Percentiles rank a stretch among this genome's conserved stretches.
Evolutionary conservation across 2,888 invertebrate species (phyloP).

Genomic region (Galeruca laticollis): DNA sequence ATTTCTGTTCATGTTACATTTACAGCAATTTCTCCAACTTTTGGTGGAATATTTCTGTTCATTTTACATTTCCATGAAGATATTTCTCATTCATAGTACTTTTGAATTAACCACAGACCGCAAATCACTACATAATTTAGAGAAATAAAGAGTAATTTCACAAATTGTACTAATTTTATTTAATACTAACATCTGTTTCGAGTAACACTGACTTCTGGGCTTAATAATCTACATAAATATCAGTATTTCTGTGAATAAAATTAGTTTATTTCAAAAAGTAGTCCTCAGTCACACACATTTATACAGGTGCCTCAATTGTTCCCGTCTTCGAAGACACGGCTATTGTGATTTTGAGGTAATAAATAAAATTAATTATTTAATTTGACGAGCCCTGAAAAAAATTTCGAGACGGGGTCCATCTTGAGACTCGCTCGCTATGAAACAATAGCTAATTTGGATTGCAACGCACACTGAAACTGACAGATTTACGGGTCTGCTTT

Average conservation of each 20-base stretch:
- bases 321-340: slow-evolving; percentile 11
- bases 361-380: slow-evolving; percentile 49
- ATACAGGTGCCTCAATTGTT: slow-evolving; percentile 14
- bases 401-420: slow-evolving; percentile 36
- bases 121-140: no score
- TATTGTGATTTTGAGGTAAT: slow-evolving; percentile 34
- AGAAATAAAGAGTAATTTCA: no score
- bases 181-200: no score
- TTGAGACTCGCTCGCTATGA: slow-evolving; percentile 40
- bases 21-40: no score
- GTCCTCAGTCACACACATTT: neutral
- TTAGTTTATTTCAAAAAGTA: neutral
- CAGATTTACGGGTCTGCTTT: slow-evolving; percentile 56
- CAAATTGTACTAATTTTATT: no score
- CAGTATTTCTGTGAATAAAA: neutral
- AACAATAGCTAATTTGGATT: slow-evolving; percentile 51
- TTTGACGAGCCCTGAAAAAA: slow-evolving; percentile 44
- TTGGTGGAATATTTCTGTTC: no score
- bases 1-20: no score
- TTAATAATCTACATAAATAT: no score
- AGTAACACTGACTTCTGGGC: no score
- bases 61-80: no score
- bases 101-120: no score
- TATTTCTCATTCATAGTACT: no score
- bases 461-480: slow-evolving; percentile 46